Evolutionary conservation across 2,888 invertebrate genomes (phyloP).

Genomic region (Nomada goodeniana): DNA sequence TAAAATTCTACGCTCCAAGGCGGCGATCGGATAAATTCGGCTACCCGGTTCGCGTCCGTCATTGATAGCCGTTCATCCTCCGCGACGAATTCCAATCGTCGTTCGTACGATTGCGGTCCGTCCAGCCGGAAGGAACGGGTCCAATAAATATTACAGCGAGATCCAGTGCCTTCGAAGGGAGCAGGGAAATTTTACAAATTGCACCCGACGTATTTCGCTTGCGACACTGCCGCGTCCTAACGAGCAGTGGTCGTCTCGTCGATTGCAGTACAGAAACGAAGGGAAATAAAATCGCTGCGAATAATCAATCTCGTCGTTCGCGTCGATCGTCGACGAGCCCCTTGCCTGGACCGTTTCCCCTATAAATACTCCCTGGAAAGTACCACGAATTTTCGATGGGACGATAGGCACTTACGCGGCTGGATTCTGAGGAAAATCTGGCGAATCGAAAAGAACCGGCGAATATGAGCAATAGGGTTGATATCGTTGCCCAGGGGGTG

Average conservation of each 20-base stretch:
- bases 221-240: not conserved
- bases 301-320: not conserved
- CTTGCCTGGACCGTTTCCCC: no score
- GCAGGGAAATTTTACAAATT: slow-evolving; percentile 1
- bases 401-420: not conserved
- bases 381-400: not conserved
- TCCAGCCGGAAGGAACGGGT: not conserved
- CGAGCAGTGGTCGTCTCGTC: not conserved
- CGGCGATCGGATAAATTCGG: not conserved
- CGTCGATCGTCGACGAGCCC: not conserved
- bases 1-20: not conserved
- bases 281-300: slow-evolving; percentile 4
- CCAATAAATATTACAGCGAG: not conserved
- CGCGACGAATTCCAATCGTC: slow-evolving; percentile 1
- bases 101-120: not conserved
- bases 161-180: no score
- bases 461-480: no score
- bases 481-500: no score
- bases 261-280: not conserved
- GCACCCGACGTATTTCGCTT: not conserved
- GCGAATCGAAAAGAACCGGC: no score
- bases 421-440: slow-evolving; percentile 2
- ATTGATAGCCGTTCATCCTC: not conserved
- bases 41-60: not conserved
- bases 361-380: not conserved